A percentile compares a stretch with the other conserved stretches of the same genome.
These are phyloP conservation scores for Dendrolimus kikuchii DNA, from an alignment of 1,140 invertebrate genomes.

Conservation along the genomic window DNA sequence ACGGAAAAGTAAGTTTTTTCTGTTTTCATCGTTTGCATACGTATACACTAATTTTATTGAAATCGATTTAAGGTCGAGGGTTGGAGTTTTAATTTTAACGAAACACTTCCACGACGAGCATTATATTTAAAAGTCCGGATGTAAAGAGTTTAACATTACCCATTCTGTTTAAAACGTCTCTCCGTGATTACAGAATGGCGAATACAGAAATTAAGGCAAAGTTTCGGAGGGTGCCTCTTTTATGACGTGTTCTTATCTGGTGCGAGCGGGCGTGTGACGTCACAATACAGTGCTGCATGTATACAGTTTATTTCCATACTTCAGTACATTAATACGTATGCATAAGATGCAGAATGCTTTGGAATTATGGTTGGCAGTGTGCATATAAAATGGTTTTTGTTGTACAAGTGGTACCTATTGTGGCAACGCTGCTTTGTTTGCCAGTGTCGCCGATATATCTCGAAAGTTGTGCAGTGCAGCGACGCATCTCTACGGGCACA, in stretches of 20 bases:
- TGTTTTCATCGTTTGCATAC: too few relatives aligned
- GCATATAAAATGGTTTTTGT: constrained; percentile 27
- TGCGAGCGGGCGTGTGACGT: constrained; percentile 21
- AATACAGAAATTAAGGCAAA: constrained; percentile 50
- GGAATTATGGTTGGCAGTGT: not conserved
- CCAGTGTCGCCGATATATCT: constrained; percentile 57
- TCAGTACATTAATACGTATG: constrained; percentile 18
- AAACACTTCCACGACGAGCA: not conserved
- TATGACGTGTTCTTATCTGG: constrained; percentile 61
- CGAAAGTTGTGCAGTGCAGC: constrained; percentile 48
- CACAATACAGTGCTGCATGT: constrained; percentile 19
- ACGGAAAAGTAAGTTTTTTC: too few relatives aligned
- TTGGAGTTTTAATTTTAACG: too few relatives aligned
- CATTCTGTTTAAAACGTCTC: constrained; percentile 24
- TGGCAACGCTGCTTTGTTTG: constrained; percentile 48
- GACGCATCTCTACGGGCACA: constrained; percentile 25
- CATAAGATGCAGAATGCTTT: constrained; percentile 20
- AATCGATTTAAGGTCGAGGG: too few relatives aligned
- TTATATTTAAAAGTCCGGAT: not conserved
- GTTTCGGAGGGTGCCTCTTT: constrained; percentile 48
- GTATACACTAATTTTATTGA: too few relatives aligned
- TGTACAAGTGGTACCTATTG: constrained; percentile 41
- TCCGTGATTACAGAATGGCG: constrained; percentile 33
- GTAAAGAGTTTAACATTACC: constrained; percentile 12
- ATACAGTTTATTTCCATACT: constrained; percentile 13